Evolutionary conservation across 2,888 invertebrate genomes (phyloP), one percentile per base, ranked within the genome.

Genomic region (Pheosia tremula): DNA sequence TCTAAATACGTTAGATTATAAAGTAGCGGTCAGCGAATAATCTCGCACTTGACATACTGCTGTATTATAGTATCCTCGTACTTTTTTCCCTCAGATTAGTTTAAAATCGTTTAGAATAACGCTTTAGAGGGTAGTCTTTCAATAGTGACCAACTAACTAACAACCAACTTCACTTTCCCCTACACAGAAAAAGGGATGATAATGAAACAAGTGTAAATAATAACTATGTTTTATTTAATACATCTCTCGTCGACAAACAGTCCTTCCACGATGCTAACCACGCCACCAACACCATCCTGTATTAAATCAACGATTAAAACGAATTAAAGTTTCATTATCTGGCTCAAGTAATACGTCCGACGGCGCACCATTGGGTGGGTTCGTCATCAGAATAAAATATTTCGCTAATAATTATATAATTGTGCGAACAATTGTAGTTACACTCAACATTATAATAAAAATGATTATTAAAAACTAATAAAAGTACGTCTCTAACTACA

Each of bases 191-290:
- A 43, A 9, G 3, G 43, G 9, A n/a, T 43, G 9, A 8, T 9
- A 43, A 69, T 69, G 65, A 77, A 72, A 74, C 58, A 54, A 58
- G 37, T 8, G 59, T 13, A 62, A 58, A 67, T 78, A 76, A 78
- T 81, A 78, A 79, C 82, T 84, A 84, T 76, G 81, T 86, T 83
- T 74, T 85, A 87, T 84, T 84, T 73, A 83, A 80, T 85, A 84
- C 80, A 85, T 80, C 36, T 75, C 24, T 79, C 77, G 78, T 79
- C 78, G 78, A 79, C 75, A 69, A 80, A 75, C 78, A 76, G 74
- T 24, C 69, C 74, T 74, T 76, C 65, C 77, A 60, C 75, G 68
- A 72, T 74, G 57, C 62, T 68, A 66, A 57, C 60, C 60, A 59
- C 60, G 64, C 56, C 63, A 60, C 55, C 38, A 57, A 64, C 64